A percentile compares a stretch with the other conserved stretches of the same genome.
Conservation (phyloP, 2,113 vertebrate genomes). For the Hemicordylus capensis region DNA sequence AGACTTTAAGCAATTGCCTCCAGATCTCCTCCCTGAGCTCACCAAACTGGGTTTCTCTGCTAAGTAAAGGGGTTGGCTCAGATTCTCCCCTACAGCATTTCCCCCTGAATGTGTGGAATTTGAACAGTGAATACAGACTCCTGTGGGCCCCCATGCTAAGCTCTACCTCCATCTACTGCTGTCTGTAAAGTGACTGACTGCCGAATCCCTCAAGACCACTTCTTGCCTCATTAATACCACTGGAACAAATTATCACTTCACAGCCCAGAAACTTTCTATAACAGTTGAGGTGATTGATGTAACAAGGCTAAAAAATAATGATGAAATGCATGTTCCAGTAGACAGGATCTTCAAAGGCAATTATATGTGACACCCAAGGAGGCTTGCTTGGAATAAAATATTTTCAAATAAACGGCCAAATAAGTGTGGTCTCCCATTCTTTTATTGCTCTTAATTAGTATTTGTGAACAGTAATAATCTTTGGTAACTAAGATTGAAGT, state of each 20-base stretch:
- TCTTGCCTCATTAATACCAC: constrained; percentile 83
- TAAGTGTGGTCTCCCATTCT: constrained; percentile 59
- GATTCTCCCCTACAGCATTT: too few relatives aligned
- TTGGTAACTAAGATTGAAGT: constrained; percentile 48
- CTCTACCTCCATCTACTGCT: constrained; percentile 72
- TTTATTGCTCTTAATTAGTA: constrained; percentile 61
- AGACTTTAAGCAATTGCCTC: too few relatives aligned
- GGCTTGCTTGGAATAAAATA: constrained; percentile 71
- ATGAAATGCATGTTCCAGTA: constrained; percentile 81
- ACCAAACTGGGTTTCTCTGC: too few relatives aligned
- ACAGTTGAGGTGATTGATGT: constrained; percentile 82
- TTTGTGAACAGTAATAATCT: constrained; percentile 63
- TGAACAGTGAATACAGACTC: too few relatives aligned
- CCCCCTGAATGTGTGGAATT: too few relatives aligned
- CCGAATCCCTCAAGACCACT: constrained; percentile 79
- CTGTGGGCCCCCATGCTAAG: constrained; percentile 34
- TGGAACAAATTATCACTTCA: constrained; percentile 86
- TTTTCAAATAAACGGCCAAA: constrained; percentile 74
- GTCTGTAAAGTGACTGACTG: constrained; percentile 73
- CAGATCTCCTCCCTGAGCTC: too few relatives aligned
- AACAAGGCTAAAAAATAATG: constrained; percentile 85
- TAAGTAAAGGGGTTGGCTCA: too few relatives aligned
- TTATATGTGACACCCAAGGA: constrained; percentile 78
- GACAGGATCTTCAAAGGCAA: constrained; percentile 81
- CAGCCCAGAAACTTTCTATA: constrained; percentile 80